A percentile compares a stretch with the other conserved stretches of the same genome.
These are phyloP conservation scores for Zeus faber DNA, from an alignment of 2,113 vertebrate species.

Conservation along the genomic window DNA sequence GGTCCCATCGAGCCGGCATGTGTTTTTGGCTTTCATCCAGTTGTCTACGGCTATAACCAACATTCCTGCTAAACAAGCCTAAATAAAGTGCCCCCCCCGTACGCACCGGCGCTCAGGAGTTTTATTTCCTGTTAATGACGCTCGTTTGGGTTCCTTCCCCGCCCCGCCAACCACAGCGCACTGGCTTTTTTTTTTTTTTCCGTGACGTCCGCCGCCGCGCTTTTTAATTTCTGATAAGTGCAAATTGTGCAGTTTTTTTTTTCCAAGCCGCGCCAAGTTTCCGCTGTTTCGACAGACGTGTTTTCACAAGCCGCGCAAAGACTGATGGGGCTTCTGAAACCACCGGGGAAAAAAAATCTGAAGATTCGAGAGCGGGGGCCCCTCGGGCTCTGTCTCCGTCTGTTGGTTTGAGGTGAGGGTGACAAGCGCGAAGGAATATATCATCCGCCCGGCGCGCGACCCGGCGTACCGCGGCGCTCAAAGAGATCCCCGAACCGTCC, in stretches of 20 bases:
- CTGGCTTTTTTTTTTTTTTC: too few relatives aligned
- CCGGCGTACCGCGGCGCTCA: neutral
- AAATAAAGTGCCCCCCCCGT: constrained; percentile 24
- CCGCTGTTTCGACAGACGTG: constrained; percentile 43
- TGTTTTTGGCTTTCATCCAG: constrained; percentile 14
- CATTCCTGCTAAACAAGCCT: neutral
- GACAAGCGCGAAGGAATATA: constrained; percentile 26
- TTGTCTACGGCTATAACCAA: constrained; percentile 6
- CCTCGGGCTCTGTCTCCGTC: constrained; percentile 24
- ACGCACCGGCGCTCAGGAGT: constrained; percentile 14
- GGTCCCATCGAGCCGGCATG: neutral
- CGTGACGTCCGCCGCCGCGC: constrained; percentile 27
- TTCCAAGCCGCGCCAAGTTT: constrained; percentile 54
- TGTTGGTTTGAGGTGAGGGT: constrained; percentile 31
- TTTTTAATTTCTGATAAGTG: constrained; percentile 60
- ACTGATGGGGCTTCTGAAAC: constrained; percentile 50
- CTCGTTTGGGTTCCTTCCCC: constrained; percentile 37
- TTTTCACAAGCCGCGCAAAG: constrained; percentile 29
- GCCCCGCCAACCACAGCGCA: constrained; percentile 20
- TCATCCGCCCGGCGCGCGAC: constrained; percentile 23
- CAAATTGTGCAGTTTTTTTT: constrained; percentile 37
- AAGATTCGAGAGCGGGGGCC: constrained; percentile 20
- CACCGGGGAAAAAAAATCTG: constrained; percentile 1
- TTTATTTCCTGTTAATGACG: constrained; percentile 54
- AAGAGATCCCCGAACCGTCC: too few relatives aligned